A percentile compares a stretch with the other conserved stretches of the same genome.
phyloP scores from a whole-genome alignment of 2,797 vertebrate species.

The Smutsia gigantea region DNA sequence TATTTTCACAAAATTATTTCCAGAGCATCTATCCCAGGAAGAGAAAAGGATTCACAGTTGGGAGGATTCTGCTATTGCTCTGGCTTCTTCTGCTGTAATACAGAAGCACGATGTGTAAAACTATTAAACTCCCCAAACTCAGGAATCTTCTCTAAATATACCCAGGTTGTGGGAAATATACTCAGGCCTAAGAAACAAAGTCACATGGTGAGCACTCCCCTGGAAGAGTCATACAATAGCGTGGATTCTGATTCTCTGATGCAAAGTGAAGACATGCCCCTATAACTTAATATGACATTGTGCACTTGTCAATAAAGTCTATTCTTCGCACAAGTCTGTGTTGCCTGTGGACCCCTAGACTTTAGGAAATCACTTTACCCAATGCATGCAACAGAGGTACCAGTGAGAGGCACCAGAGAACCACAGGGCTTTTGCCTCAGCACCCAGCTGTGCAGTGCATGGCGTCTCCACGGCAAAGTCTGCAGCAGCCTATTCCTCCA shows the following conservation, averaged over 20 bases:
- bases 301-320: not conserved
- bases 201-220: not conserved
- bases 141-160: not conserved
- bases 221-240: not conserved
- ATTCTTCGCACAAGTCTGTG: not conserved
- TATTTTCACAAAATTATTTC: conserved; percentile 8
- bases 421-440: not conserved
- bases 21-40: not conserved
- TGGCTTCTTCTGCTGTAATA: not conserved
- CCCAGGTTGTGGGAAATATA: not conserved
- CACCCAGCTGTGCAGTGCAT: not conserved
- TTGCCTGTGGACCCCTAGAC: not conserved
- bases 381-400: not conserved
- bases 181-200: not conserved
- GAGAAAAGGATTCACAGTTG: not conserved
- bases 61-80: not conserved
- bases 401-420: not conserved
- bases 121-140: not conserved
- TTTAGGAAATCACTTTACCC: not conserved
- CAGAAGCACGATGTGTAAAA: not conserved
- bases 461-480: not conserved
- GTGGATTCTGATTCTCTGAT: not conserved
- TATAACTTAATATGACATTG: not conserved
- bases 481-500: not conserved
- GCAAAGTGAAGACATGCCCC: not conserved